Evolutionary conservation across 2,888 invertebrate species (phyloP), one percentile per base, ranked within the genome.

Genomic region (Apotomis turbidana): DNA sequence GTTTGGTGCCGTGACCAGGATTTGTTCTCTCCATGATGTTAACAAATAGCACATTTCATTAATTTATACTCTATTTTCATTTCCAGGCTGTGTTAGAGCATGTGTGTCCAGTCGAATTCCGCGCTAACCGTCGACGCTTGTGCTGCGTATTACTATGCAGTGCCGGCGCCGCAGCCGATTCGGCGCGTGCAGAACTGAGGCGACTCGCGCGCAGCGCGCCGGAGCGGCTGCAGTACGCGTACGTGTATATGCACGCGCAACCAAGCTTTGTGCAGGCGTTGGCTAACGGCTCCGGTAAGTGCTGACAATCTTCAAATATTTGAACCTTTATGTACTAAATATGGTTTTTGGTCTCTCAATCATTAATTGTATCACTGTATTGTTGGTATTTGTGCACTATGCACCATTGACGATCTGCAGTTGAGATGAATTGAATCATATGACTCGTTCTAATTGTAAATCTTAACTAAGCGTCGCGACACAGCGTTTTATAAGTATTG

Each of bases 61-160:
- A 27, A 27, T 27, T 27, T 27, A 27, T 27, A 27, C 27, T 27
- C 27, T 27, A 27, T 27, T 27, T 27, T 27, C 27, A 27, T 76
- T 12, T 73, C 3, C 85, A 96, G 95, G 94, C 94, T 68, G 93
- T 96, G 77, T 91, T 98, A 79, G 97, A 98, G 83, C 95, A 96
- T 6, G 94, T 99, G 68, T 99, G 99, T 83, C 99, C 99, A 0
- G 96, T 97, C 71, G 97, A 97, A 86, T 96, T 97, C 95, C 95
- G 97, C 77, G 95, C 96, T 70, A 95, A 95, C 0, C 94, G 96
- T 36, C 96, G 96, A 80, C 94, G 95, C 4, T 89, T 98, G 74
- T 68, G 76, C 74, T 57, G 79, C 95, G 61, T 94, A 97, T 83
- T 92, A 96, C 76, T 94, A 95, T 79, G 97, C 96, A 79, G 96